Base-by-base conservation (phyloP, 2,113 vertebrate genomes). In the Laticauda colubrina region DNA sequence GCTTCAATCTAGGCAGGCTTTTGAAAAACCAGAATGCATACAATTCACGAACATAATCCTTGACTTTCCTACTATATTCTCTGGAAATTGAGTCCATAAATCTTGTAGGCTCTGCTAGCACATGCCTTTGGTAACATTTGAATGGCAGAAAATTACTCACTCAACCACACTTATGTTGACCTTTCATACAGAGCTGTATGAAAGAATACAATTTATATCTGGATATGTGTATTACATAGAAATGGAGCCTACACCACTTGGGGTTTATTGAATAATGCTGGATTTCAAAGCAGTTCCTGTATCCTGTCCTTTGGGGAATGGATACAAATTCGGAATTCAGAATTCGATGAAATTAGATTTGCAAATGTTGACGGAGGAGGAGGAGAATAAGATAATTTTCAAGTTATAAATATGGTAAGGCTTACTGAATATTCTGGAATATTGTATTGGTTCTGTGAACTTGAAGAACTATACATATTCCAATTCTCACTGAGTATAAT, bases 1-100 rank as follows among this genome's bases (percentile, higher is more conserved):
- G 93, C 96, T 96, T 97, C 97, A 95, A 97, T 97, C 96, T 96
- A 91, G 96, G 95, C 95, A 90, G 95, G 96, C 90, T 94, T 89
- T 94, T 96, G 94, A 95, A 94, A 96, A 95, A 95, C 96, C 93
- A 96, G 95, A 54, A 34, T 64, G 34, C 95, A 34, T 87, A 93
- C 90, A 0, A 94, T 93, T 95, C 95, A 43, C 92, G 91, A 94
- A 96, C 93, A 97, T 93, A 96, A 89, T 90, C 94, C 94, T 89
- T 93, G 3, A 94, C 92, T 94, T 95, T 94, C 59, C 55, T 96
- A 96, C 95, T 94, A 92, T 29, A 53, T 89, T 96, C 95, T 96
- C 95, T 95, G 95, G 94, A 96, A 91, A 97, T 88, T 90, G 95
- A 96, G 95, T 96, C 95, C 96, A 95, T 96, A 96, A 96, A 95